Evolutionary conservation across 2,113 vertebrate genomes (phyloP), one percentile per base, ranked within the genome.

Genomic region (Nothobranchius furzeri): DNA sequence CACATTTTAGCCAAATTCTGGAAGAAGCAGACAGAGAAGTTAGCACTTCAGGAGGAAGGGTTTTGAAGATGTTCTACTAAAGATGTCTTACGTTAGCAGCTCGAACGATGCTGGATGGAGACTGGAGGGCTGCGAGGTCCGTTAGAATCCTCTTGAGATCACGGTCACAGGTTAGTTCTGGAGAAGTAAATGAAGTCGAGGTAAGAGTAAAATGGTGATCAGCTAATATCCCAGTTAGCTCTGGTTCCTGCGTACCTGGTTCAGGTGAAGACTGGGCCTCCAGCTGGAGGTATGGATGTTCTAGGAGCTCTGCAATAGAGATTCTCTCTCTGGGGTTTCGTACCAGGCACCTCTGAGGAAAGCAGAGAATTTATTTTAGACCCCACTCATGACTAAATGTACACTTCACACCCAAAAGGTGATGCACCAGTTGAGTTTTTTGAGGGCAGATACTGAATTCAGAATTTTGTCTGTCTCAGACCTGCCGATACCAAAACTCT

Each of bases 31-130:
- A 76, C 37, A 42, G 17, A 10, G 52, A 42, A 15, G 45, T 57
- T 52, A 75, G 10, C 1, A 11, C 24, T 59, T 49, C 9, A 50
- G 30, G 43, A 49, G 43, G 7, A 1, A 3, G 2, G 14, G 13
- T 10, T 2, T 14, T 17, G 12, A 67, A 15, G 2, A 66, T 10
- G 1, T 15, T 59, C 0, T 36, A 1, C 25, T 43, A 70, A 53
- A 9, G 9, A 10, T 52, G 48, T 85, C 95, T 94, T 87, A 99
- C 97, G 84, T 92, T 95, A 2, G 96, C 95, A 83, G 96, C 95
- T 92, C 95, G 93, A 73, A 93, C 92, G 81, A 99, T 98, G 79
- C 95, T 97, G 86, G 95, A 96, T 56, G 96, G 97, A 82, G 98
- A 99, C 93, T 96, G 95, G 64, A 98, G 92, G 64, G 90, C 95